Conservation (phyloP, 37 sponge, comb jelly and placozoan species). For the Halisarca cf. caerulea region DNA sequence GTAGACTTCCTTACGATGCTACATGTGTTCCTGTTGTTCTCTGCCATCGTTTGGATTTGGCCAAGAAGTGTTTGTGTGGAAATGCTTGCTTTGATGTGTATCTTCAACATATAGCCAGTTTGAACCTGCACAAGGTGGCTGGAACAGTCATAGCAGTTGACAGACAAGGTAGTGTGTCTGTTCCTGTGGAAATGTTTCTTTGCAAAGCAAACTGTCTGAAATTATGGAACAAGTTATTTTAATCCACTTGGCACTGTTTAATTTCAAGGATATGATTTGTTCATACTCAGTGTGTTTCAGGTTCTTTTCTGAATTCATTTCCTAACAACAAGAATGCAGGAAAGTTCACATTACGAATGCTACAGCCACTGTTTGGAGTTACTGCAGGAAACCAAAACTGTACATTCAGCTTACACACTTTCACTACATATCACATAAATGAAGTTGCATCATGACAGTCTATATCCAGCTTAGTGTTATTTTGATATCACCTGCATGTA, state of each 20-base stretch:
- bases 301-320: too few relatives aligned
- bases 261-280: neutral
- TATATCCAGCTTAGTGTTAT: too few relatives aligned
- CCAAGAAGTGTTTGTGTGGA: constrained; percentile 84
- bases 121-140: constrained; percentile 68
- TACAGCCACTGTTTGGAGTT: too few relatives aligned
- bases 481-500: too few relatives aligned
- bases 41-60: constrained; percentile 79
- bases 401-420: too few relatives aligned
- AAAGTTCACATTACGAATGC: too few relatives aligned
- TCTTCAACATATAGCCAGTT: constrained; percentile 69
- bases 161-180: constrained; percentile 53
- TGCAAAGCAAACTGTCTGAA: constrained; percentile 79
- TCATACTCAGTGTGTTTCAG: too few relatives aligned
- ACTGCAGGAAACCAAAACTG: too few relatives aligned
- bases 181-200: constrained; percentile 71
- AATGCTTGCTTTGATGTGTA: constrained; percentile 64
- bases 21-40: constrained; percentile 58
- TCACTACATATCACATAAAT: too few relatives aligned
- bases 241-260: neutral
- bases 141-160: constrained; percentile 75
- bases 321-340: too few relatives aligned
- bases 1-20: constrained; percentile 70
- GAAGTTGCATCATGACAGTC: too few relatives aligned
- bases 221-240: constrained; percentile 53